These are phyloP conservation scores for Rhabdomys pumilio DNA, from an alignment of 2,797 vertebrate species.

Conservation along the genomic window DNA sequence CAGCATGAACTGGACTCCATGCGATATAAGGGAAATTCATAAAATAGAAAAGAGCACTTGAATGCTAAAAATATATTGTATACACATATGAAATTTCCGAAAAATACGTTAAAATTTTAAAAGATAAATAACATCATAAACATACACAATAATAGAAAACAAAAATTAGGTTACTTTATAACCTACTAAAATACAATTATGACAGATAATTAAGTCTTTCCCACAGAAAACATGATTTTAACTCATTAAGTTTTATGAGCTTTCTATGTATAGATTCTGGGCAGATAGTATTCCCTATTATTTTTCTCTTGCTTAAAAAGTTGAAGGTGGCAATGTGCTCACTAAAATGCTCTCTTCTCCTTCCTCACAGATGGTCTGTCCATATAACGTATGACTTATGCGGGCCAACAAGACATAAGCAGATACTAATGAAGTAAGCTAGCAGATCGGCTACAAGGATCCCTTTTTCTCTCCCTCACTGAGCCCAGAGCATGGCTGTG, in stretches of 20 bases:
- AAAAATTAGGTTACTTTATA: not conserved
- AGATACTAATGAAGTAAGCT: not conserved
- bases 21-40: not conserved
- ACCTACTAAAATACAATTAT: not conserved
- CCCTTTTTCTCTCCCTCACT: not conserved
- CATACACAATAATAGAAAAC: not conserved
- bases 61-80: not conserved
- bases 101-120: not conserved
- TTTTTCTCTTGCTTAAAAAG: slow-evolving; percentile 29
- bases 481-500: not conserved
- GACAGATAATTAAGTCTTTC: slow-evolving; percentile 52
- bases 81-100: not conserved
- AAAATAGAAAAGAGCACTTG: not conserved
- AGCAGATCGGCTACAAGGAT: not conserved
- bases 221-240: not conserved
- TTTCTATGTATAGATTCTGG: not conserved
- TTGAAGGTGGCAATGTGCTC: not conserved
- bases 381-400: not conserved
- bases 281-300: slow-evolving; percentile 19
- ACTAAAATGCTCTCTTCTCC: not conserved
- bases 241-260: slow-evolving; percentile 45
- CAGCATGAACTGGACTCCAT: not conserved
- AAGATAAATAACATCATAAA: not conserved
- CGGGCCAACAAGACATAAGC: slow-evolving; percentile 2
- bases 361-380: not conserved